Percentiles rank a stretch among this genome's conserved stretches.
Evolutionary conservation across 1,140 invertebrate species (phyloP).

Genomic region (Pectinophora gossypiella): DNA sequence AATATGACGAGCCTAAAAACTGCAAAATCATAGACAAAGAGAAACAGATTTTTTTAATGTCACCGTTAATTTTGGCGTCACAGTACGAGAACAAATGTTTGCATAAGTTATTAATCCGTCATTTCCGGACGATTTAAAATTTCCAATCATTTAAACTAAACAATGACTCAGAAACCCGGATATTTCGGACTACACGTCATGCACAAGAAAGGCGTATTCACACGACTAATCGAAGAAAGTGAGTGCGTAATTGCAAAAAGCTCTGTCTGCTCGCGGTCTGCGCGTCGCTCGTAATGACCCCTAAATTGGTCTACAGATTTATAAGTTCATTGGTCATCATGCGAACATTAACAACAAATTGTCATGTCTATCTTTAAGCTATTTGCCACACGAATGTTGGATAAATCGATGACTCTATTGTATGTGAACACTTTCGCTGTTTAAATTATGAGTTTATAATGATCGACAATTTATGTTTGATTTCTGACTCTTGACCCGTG

Average conservation of each 20-base stretch:
- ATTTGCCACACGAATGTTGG: neutral
- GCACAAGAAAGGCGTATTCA: constrained; percentile 11
- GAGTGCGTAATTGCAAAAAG: constrained; percentile 23
- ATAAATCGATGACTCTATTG: neutral
- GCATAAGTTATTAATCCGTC: too few species aligned
- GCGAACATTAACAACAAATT: too few species aligned
- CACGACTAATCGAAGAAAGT: constrained; percentile 29
- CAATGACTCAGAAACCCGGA: too few species aligned
- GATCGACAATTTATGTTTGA: neutral
- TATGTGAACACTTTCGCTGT: neutral
- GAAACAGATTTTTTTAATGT: too few species aligned
- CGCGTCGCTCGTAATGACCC: constrained; percentile 5
- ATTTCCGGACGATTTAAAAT: too few species aligned
- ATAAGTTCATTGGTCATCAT: too few species aligned
- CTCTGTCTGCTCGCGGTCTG: constrained; percentile 21
- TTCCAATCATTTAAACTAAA: too few species aligned
- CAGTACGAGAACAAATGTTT: too few species aligned
- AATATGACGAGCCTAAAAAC: too few species aligned
- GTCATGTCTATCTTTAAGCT: constrained; percentile 18
- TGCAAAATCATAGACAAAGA: too few species aligned
- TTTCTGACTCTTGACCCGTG: neutral
- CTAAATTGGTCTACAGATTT: constrained; percentile 13
- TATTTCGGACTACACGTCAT: neutral
- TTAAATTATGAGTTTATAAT: neutral
- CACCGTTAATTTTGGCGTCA: too few species aligned